phyloP scores from a whole-genome alignment of 2,888 invertebrate species.

The Pimpla rufipes region DNA sequence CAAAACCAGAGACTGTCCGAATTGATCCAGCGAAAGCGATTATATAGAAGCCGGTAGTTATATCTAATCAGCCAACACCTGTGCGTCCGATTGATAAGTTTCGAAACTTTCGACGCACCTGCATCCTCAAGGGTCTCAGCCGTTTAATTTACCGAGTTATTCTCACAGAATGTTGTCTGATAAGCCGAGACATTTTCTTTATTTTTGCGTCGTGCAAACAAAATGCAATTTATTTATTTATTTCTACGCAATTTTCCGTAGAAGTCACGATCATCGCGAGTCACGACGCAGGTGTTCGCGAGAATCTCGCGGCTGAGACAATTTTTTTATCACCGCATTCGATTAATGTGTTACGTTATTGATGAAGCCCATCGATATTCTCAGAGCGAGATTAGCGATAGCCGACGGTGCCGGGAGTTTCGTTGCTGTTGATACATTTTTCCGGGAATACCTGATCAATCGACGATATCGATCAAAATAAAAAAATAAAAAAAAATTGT shows the following conservation, averaged over 20 bases:
- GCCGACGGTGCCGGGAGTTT: too few relatives aligned
- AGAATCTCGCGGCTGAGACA: not conserved
- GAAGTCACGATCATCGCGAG: too few relatives aligned
- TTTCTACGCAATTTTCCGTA: not conserved
- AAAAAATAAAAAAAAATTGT: too few relatives aligned
- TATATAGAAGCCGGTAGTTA: conserved; percentile 42
- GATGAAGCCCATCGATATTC: not conserved
- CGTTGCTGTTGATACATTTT: too few relatives aligned
- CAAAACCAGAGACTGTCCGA: conserved; percentile 21
- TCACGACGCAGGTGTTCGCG: not conserved
- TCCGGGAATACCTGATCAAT: too few relatives aligned
- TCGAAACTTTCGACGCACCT: conserved; percentile 35
- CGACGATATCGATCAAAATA: too few relatives aligned
- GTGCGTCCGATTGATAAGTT: conserved; percentile 49
- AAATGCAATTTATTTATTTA: not conserved
- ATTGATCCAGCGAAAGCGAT: conserved; percentile 8
- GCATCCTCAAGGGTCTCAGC: conserved; percentile 11
- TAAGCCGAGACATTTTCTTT: not conserved
- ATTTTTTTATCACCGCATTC: not conserved
- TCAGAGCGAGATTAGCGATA: not conserved
- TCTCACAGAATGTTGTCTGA: not conserved
- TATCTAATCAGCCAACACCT: conserved; percentile 61
- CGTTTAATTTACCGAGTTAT: not conserved
- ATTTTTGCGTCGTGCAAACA: not conserved
- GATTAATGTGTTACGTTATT: not conserved